Base-by-base conservation (phyloP, 2,113 vertebrate genomes). In the Eulacestoma nigropectus region DNA sequence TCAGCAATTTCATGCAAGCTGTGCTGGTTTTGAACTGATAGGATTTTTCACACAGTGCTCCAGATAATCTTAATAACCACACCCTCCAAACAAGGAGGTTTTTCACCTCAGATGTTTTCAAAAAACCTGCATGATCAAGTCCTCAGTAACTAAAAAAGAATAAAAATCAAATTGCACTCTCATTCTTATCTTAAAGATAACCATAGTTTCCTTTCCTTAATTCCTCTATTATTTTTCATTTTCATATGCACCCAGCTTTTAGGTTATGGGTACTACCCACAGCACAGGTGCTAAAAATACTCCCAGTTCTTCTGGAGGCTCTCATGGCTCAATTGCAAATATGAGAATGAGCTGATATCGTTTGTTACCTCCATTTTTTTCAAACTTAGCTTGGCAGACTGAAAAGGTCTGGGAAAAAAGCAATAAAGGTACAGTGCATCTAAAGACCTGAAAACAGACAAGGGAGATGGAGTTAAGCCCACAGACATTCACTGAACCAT, bases 341-440 rank as follows among this genome's bases (percentile, higher is more conserved):
- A 69, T 0, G 1, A 80, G 13, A 75, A 55, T 0, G 1, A 57
- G 14, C 2, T 70, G 14, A 6, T 64, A 65, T 5, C 2, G 49
- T 35, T 53, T 52, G 30, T 32, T 74, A 68, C 10, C 19, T 81
- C 13, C 3, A 22, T 37, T 72, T 67, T 67, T 80, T 73, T 77
- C 32, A 47, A 73, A 35, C 9, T 60, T 42, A 75, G 37, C 42
- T 75, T 42, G 35, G 25, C 32, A 77, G 33, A 60, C 49, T 42
- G 41, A 47, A 69, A 80, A 64, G 55, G 32, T 46, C 12, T 47
- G 27, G 33, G 32, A 44, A 64, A 63, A 86, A 53, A 65, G 16
- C 16, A 53, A 27, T n/a, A 12, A 73, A 53, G 59, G 3, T 41
- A 11, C 41, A 78, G 25, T 39, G 16, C 37, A 56, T 33, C 68